Base-by-base conservation (phyloP, 1,140 invertebrate species). In the Teleogryllus occipitalis region DNA sequence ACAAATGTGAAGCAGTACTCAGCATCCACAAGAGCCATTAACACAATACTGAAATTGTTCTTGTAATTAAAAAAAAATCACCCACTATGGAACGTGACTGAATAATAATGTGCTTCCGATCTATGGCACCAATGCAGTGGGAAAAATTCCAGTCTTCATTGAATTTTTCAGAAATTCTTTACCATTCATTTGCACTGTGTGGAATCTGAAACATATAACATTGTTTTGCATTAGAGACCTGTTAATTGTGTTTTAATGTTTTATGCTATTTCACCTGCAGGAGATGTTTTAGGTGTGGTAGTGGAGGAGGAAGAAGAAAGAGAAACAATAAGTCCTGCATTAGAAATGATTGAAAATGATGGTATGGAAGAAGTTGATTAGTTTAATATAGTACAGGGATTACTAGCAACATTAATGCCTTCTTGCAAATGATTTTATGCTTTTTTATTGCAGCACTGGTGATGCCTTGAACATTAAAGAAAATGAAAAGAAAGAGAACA, bases 61-160 rank as follows among this genome's bases (percentile, higher is more conserved):
- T n/a, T n/a, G n/a, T n/a, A n/a, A n/a, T n/a, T n/a, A n/a, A n/a
- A n/a, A n/a, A n/a, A n/a, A n/a, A 39, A 39, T n/a, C n/a, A 84
- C 18, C 84, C 84, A 80, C 77, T 81, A 78, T 84, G 82, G 76
- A 76, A 47, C 48, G 85, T 85, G 39, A 47, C 65, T 81, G 39
- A 78, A 84, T 84, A 15, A 81, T 78, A 79, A 87, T 80, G 80
- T 88, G 86, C 80, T 86, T 88, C 49, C 86, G 86, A 83, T 87
- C 86, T 76, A 87, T 81, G 8, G 84, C 83, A 22, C 83, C 85
- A 65, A 86, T 22, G 75, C 83, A 86, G 80, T 85, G 82, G 73
- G 83, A 82, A 81, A 84, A 86, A 80, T 86, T 81, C 83, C 84
- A 86, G 48, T 80, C 86, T 76, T 81, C 77, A 15, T 82, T 74